Conservation (phyloP, 2,113 vertebrate species). For the Atlantisia rogersi region DNA sequence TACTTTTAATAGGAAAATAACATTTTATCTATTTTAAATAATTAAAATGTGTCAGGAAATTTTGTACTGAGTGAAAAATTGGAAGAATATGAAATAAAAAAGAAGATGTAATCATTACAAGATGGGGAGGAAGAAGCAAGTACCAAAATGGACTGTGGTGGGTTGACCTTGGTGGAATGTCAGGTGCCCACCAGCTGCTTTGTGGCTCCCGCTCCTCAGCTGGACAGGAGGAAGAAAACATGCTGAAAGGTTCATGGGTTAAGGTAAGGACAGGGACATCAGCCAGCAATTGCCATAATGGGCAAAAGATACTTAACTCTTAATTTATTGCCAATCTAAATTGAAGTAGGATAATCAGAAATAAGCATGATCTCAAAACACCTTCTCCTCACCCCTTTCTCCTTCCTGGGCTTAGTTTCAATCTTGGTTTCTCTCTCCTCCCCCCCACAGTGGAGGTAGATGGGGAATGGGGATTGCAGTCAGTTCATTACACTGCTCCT, state of each 20-base stretch:
- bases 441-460: neutral
- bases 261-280: neutral
- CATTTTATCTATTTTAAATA: neutral
- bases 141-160: neutral
- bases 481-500: neutral
- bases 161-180: neutral
- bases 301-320: neutral
- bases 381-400: neutral
- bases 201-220: neutral
- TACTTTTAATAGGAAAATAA: neutral
- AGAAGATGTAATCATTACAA: neutral
- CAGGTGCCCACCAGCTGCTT: neutral
- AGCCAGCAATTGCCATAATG: neutral
- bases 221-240: neutral
- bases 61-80: neutral
- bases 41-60: neutral
- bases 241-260: rapidly evolving
- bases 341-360: neutral
- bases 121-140: neutral
- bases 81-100: neutral
- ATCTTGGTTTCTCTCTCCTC: neutral
- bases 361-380: neutral
- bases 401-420: neutral
- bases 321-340: neutral
- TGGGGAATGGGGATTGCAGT: neutral